These are phyloP conservation scores for Dallia pectoralis DNA, from an alignment of 2,797 vertebrate genomes.

Conservation along the genomic window DNA sequence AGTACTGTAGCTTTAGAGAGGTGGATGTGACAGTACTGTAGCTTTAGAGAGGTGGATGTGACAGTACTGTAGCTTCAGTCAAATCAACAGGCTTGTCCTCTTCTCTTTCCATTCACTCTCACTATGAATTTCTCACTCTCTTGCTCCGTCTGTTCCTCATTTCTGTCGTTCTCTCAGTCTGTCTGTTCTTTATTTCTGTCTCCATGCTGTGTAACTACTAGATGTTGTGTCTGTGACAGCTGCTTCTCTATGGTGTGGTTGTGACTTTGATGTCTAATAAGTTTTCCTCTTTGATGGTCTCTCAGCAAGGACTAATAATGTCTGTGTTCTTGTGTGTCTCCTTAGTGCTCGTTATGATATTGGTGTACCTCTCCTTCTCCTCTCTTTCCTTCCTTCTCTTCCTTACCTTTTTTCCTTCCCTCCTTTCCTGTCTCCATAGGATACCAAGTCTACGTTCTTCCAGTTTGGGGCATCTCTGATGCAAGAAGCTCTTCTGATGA, in stretches of 20 bases:
- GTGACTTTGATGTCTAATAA: slow-evolving; percentile 64
- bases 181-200: background rate
- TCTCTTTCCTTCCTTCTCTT: background rate
- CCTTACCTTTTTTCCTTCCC: background rate
- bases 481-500: slow-evolving; percentile 94
- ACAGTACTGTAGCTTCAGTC: too few relatives aligned
- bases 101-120: background rate
- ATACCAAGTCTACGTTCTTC: slow-evolving; percentile 94
- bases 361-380: background rate
- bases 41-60: too few relatives aligned
- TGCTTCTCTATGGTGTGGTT: slow-evolving; percentile 56
- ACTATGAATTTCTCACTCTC: background rate
- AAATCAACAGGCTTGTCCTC: too few relatives aligned
- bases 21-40: too few relatives aligned
- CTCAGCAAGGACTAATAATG: slow-evolving; percentile 10
- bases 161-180: background rate
- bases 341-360: background rate
- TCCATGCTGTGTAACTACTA: background rate
- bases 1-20: too few relatives aligned
- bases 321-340: slow-evolving; percentile 10
- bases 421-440: slow-evolving; percentile 65
- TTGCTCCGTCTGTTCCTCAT: background rate
- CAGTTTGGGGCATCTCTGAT: slow-evolving; percentile 97
- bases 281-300: slow-evolving; percentile 54
- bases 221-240: slow-evolving; percentile 36